Conservation (phyloP, 1,140 invertebrate species). For the Pygmarrhopalites habei region DNA sequence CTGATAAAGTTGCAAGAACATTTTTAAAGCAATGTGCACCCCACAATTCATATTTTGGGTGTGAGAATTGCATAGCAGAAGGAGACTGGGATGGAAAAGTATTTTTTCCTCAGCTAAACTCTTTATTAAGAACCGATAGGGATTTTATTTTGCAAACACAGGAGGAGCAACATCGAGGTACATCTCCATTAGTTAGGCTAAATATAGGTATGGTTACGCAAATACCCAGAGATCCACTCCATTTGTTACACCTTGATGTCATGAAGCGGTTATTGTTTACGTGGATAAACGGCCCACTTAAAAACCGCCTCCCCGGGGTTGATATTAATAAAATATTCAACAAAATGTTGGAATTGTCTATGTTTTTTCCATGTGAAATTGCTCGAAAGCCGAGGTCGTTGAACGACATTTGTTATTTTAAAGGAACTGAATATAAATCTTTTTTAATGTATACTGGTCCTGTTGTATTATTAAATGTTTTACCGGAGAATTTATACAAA, state of each 20-base stretch:
- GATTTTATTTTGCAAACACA: too few relatives aligned
- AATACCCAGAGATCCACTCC: conserved; percentile 41
- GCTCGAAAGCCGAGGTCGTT: conserved; percentile 43
- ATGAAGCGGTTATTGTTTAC: conserved; percentile 38
- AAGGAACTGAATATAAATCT: conserved; percentile 47
- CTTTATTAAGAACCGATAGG: too few relatives aligned
- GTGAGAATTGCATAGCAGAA: background rate
- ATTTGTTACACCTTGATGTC: conserved; percentile 41
- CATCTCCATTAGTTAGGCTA: too few relatives aligned
- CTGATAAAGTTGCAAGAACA: too few relatives aligned
- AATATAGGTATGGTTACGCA: background rate
- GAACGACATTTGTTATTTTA: conserved; percentile 44
- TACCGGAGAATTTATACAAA: conserved; percentile 41
- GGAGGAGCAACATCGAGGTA: too few relatives aligned
- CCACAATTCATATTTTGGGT: background rate
- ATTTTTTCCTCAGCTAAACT: too few relatives aligned
- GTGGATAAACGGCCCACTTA: conserved; percentile 38
- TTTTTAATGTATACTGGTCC: conserved; percentile 47
- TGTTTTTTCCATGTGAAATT: conserved; percentile 37
- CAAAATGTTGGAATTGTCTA: background rate
- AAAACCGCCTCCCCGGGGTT: background rate
- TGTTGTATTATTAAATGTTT: conserved; percentile 41
- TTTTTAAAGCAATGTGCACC: background rate
- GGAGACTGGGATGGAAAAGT: conserved; percentile 13
- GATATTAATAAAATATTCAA: conserved; percentile 18